These are phyloP conservation scores for Hirtodrosophila cameraria DNA, from an alignment of 2,888 invertebrate species.

Conservation along the genomic window DNA sequence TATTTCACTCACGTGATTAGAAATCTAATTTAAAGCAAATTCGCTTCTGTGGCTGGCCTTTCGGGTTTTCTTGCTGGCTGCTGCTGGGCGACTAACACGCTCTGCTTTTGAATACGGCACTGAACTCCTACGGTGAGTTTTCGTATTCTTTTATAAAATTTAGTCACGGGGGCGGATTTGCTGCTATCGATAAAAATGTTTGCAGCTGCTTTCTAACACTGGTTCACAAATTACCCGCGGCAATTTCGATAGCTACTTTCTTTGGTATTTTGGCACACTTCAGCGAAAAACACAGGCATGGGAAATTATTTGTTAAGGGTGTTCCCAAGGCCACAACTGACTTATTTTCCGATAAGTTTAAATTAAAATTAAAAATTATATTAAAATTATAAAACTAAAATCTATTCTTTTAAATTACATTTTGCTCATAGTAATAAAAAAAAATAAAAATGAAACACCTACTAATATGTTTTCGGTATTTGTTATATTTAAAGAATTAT, in stretches of 20 bases:
- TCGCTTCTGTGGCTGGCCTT: slow-evolving; percentile 85
- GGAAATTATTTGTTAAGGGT: too few species aligned
- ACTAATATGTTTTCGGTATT: slow-evolving; percentile 7
- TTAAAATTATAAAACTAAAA: too few species aligned
- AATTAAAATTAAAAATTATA: too few species aligned
- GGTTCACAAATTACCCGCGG: not conserved
- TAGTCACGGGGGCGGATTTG: slow-evolving; percentile 66
- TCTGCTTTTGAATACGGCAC: slow-evolving; percentile 70
- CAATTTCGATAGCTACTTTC: accelerated
- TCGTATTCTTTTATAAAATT: slow-evolving; percentile 73
- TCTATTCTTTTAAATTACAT: too few species aligned
- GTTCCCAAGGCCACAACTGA: too few species aligned
- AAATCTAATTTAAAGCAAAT: slow-evolving; percentile 91
- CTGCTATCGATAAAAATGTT: slow-evolving; percentile 27
- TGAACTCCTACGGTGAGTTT: slow-evolving; percentile 63
- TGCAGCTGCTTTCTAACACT: slow-evolving; percentile 7
- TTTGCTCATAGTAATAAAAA: too few species aligned
- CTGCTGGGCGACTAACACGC: slow-evolving; percentile 67
- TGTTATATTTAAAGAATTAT: slow-evolving; percentile 11
- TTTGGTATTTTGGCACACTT: slow-evolving; percentile 9
- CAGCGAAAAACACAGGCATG: too few species aligned
- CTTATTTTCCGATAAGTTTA: too few species aligned
- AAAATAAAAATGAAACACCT: not conserved
- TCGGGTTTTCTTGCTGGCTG: slow-evolving; percentile 71
- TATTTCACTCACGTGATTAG: slow-evolving; percentile 91